Conservation (phyloP, 2,888 invertebrate species). For the Caenorhabditis sp. region DNA sequence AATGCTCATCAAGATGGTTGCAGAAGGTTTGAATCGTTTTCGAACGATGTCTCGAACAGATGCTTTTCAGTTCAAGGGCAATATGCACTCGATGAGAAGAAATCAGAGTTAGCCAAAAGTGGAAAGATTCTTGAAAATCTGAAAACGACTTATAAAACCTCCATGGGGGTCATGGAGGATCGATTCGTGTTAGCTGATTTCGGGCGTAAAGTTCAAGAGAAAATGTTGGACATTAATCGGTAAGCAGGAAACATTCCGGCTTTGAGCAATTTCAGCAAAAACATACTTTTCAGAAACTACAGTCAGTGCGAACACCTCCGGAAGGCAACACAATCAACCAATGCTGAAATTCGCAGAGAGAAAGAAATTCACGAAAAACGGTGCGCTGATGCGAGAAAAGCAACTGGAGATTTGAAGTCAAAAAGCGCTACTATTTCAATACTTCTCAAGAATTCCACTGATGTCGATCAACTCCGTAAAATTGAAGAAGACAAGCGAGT, state of each 20-base stretch:
- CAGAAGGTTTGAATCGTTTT: slow-evolving; percentile 29
- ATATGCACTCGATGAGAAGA: slow-evolving; percentile 44
- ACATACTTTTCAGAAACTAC: slow-evolving; percentile 16
- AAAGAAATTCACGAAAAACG: slow-evolving; percentile 27
- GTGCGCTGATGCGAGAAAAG: background rate
- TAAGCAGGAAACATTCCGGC: background rate
- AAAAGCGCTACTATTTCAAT: slow-evolving; percentile 25
- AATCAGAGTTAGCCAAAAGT: slow-evolving; percentile 31
- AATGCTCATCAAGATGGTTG: slow-evolving; percentile 37
- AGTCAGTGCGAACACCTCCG: slow-evolving; percentile 40
- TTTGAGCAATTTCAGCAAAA: background rate
- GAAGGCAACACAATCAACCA: slow-evolving; percentile 39
- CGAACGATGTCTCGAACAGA: background rate
- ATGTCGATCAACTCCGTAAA: slow-evolving; percentile 31
- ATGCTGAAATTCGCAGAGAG: slow-evolving; percentile 38
- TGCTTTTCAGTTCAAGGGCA: slow-evolving; percentile 50
- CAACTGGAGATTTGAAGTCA: slow-evolving; percentile 11
- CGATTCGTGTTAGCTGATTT: slow-evolving; percentile 36
- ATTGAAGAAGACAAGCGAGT: slow-evolving; percentile 55
- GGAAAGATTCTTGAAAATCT: slow-evolving; percentile 42
- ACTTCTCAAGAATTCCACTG: slow-evolving; percentile 46
- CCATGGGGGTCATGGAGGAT: slow-evolving; percentile 37
- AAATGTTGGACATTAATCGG: slow-evolving; percentile 39
- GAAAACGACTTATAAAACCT: slow-evolving; percentile 25
- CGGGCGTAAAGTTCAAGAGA: slow-evolving; percentile 30